phyloP scores from a whole-genome alignment of 2,797 vertebrate species.

The Trematomus bernacchii region DNA sequence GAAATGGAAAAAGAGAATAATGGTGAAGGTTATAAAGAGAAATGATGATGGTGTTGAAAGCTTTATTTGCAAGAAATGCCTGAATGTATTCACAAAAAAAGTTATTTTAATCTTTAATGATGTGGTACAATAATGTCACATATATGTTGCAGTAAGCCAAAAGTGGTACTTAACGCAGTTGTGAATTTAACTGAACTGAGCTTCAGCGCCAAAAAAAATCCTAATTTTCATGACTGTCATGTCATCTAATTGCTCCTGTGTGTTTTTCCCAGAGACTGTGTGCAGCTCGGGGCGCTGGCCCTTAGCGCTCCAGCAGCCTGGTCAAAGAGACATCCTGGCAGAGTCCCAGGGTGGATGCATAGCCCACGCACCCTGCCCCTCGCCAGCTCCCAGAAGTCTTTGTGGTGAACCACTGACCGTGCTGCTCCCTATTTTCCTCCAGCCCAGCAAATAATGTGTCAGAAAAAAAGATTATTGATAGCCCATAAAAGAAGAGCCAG shows the following conservation, averaged over 20 bases:
- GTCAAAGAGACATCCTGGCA: conserved; percentile 86
- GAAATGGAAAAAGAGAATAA: conserved; percentile 52
- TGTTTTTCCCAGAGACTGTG: conserved; percentile 79
- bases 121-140: conserved; percentile 19
- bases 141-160: conserved; percentile 27
- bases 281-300: conserved; percentile 82
- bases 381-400: conserved; percentile 81
- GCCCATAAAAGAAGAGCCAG: conserved; percentile 80
- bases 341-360: conserved; percentile 79
- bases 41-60: not conserved
- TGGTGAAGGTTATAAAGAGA: conserved; percentile 23
- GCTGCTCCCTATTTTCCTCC: conserved; percentile 79
- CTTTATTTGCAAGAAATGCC: conserved; percentile 4
- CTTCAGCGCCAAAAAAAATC: conserved; percentile 69
- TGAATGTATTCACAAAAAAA: conserved; percentile 19
- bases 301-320: conserved; percentile 76
- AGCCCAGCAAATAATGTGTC: conserved; percentile 84
- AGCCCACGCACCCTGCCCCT: conserved; percentile 76
- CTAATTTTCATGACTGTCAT: conserved; percentile 85
- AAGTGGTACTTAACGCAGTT: conserved; percentile 13
- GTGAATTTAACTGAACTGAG: conserved; percentile 36
- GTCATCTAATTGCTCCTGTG: conserved; percentile 81
- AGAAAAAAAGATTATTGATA: conserved; percentile 84
- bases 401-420: conserved; percentile 88
- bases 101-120: conserved; percentile 28